Conservation (phyloP, 2,888 invertebrate species). For the Thecophora atra region DNA sequence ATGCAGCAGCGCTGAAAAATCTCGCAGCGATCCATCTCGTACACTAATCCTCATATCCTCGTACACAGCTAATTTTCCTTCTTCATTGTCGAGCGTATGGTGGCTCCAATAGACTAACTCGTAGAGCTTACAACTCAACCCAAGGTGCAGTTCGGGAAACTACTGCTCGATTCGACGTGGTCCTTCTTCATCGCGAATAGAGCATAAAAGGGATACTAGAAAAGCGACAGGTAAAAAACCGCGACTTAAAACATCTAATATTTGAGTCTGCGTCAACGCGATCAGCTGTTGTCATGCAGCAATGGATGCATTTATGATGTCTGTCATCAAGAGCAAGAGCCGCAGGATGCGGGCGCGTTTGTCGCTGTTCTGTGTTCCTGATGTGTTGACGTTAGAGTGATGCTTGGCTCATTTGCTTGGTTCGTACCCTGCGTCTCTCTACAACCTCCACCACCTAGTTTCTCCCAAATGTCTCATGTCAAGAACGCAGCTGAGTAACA, state of each 20-base stretch:
- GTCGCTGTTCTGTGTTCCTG: not conserved
- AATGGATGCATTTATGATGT: not conserved
- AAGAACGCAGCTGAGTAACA: too few species aligned
- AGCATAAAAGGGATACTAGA: conserved; percentile 2
- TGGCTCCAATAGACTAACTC: conserved; percentile 92
- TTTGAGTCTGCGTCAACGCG: conserved; percentile 27
- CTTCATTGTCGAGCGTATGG: conserved; percentile 95
- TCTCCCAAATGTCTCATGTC: not conserved
- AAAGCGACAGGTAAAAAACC: not conserved
- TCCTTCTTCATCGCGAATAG: conserved; percentile 78
- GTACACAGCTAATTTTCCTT: conserved; percentile 99
- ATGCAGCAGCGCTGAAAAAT: conserved; percentile 99
- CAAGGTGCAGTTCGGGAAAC: conserved; percentile 91
- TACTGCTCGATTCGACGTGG: conserved; percentile 82
- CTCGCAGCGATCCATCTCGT: conserved; percentile 81
- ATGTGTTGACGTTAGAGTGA: conserved; percentile 47
- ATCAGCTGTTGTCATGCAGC: conserved; percentile 14
- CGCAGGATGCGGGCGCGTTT: conserved; percentile 2
- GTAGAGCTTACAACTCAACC: conserved; percentile 91
- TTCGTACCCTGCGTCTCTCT: not conserved
- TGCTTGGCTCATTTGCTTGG: conserved; percentile 41
- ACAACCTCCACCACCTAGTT: not conserved
- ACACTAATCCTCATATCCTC: conserved; percentile 97
- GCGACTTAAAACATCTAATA: not conserved
- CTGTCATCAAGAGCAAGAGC: too few species aligned